phyloP scores from a whole-genome alignment of 2,113 vertebrate genomes.

The Cyanoderma ruficeps region DNA sequence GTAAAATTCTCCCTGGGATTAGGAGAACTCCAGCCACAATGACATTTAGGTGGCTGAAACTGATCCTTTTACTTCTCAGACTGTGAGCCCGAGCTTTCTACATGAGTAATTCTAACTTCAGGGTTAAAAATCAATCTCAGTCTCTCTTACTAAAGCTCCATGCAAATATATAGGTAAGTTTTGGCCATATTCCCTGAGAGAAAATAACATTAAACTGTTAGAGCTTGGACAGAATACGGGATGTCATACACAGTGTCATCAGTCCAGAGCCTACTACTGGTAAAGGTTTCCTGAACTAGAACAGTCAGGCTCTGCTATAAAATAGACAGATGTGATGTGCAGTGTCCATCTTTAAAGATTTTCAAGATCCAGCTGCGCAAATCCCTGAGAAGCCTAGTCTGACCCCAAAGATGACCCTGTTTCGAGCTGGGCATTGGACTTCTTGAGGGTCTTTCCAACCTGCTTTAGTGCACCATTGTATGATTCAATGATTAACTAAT shows the following conservation, averaged over 20 bases:
- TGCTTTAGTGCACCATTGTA: neutral
- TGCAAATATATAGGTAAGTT: neutral
- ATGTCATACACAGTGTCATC: neutral
- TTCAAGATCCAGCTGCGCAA: neutral
- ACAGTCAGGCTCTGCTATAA: neutral
- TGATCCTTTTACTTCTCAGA: neutral
- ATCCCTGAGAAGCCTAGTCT: neutral
- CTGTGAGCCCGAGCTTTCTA: neutral
- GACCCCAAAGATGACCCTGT: neutral
- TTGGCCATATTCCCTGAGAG: neutral
- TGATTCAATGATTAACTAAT: neutral
- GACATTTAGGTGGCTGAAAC: neutral
- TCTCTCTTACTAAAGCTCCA: neutral
- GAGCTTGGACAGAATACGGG: neutral
- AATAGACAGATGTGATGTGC: neutral
- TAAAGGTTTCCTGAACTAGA: neutral
- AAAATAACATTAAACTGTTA: neutral
- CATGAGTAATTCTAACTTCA: neutral
- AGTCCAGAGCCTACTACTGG: neutral
- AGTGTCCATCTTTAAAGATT: neutral
- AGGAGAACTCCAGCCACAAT: neutral
- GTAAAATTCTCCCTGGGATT: neutral
- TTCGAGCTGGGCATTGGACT: neutral
- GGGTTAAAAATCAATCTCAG: neutral
- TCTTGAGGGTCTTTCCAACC: neutral